A percentile compares a stretch with the other conserved stretches of the same genome.
Conservation (phyloP, 2,888 invertebrate genomes). For the Zaprionus obscuricornis region DNA sequence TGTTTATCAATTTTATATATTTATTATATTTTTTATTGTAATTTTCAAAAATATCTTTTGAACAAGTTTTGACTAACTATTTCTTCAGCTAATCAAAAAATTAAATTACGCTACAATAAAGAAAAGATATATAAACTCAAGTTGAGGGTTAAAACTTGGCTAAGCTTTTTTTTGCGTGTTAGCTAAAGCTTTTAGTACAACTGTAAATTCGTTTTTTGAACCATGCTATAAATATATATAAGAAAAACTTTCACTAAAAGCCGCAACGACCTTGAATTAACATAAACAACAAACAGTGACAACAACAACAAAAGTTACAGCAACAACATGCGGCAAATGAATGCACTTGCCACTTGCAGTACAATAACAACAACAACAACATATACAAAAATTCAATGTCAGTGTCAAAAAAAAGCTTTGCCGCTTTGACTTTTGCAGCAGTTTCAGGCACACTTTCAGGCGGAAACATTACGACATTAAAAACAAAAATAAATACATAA, state of each 20-base stretch:
- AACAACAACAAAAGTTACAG: slow-evolving; percentile 23
- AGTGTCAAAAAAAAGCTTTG: slow-evolving; percentile 43
- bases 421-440: slow-evolving; percentile 20
- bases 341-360: slow-evolving; percentile 47
- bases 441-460: slow-evolving; percentile 58
- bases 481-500: not conserved
- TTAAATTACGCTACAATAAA: no score
- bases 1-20: no score
- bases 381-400: slow-evolving; percentile 69
- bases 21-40: no score
- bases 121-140: no score
- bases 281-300: no score
- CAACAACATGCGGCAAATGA: slow-evolving; percentile 47
- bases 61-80: no score
- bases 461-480: slow-evolving; percentile 48
- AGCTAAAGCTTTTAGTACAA: slow-evolving; percentile 5
- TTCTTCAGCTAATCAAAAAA: no score
- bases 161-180: not conserved
- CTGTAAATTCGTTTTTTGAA: no score
- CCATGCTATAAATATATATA: no score
- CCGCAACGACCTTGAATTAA: slow-evolving; percentile 58
- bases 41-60: no score
- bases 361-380: no score
- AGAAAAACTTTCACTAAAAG: not conserved
- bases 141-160: not conserved